Evolutionary conservation across 1,140 invertebrate genomes (phyloP).

Genomic region (Contarinia nasturtii): DNA sequence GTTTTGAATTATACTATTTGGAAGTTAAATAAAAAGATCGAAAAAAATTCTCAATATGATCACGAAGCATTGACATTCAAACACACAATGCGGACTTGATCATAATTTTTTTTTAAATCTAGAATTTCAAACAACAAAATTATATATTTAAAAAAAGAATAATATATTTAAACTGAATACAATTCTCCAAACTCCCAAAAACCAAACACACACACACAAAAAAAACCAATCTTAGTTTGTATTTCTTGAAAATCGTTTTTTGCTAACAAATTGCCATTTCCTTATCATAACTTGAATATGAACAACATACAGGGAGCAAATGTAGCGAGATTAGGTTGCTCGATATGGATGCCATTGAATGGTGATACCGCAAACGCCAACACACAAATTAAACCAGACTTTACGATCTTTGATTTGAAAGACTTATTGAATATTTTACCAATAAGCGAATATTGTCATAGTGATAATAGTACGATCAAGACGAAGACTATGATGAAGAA

Average conservation of each 20-base stretch:
- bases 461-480: not conserved
- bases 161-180: not conserved
- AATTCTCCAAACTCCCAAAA: too few relatives aligned
- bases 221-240: too few relatives aligned
- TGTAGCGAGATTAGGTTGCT: slow-evolving; percentile 49
- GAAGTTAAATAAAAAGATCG: too few relatives aligned
- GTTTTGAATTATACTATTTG: too few relatives aligned
- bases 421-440: not conserved
- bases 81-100: too few relatives aligned
- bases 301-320: slow-evolving; percentile 38
- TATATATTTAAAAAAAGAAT: not conserved
- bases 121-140: not conserved
- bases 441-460: not conserved
- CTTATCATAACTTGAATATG: not conserved
- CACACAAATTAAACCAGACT: not conserved
- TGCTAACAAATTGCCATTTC: not conserved
- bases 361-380: not conserved
- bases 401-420: not conserved
- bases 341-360: slow-evolving; percentile 52
- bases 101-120: too few relatives aligned
- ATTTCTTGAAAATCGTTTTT: not conserved
- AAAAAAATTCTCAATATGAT: too few relatives aligned
- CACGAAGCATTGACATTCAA: too few relatives aligned
- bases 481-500: not conserved
- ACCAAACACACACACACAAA: too few relatives aligned